Evolutionary conservation across 2,888 invertebrate species (phyloP).

Genomic region (Sphaerophoria rueppellii): DNA sequence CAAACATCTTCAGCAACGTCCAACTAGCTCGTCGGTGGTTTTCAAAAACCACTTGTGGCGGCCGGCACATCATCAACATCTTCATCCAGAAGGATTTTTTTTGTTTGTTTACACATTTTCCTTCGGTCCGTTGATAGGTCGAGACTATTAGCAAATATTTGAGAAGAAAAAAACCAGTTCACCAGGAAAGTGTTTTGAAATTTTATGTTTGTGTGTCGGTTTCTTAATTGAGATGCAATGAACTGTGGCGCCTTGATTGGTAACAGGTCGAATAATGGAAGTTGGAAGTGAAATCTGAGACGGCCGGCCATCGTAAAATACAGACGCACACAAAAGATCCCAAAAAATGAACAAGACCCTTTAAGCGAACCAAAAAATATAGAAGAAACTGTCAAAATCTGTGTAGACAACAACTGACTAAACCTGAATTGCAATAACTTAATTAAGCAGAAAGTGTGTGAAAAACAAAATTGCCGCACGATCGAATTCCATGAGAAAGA

Average conservation of each 20-base stretch:
- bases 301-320: conserved; percentile 25
- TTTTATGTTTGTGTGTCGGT: conserved; percentile 15
- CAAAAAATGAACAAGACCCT: background rate
- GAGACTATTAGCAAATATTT: conserved; percentile 63
- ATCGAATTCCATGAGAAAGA: conserved; percentile 56
- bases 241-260: conserved; percentile 61
- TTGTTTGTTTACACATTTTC: conserved; percentile 49
- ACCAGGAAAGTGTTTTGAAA: background rate
- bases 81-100: background rate
- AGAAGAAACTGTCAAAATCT: conserved; percentile 41
- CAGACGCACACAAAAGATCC: conserved; percentile 10
- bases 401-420: conserved; percentile 51
- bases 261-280: background rate
- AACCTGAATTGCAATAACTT: conserved; percentile 67
- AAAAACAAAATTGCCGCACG: conserved; percentile 61
- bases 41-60: conserved; percentile 59
- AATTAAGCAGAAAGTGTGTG: conserved; percentile 69
- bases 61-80: background rate
- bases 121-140: conserved; percentile 21
- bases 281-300: conserved; percentile 59
- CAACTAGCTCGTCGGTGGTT: background rate
- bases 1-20: conserved; percentile 24
- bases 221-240: conserved; percentile 67
- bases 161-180: conserved; percentile 8
- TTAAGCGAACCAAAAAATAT: background rate